Evolutionary conservation across 2,888 invertebrate genomes (phyloP), one percentile per base, ranked within the genome.

Genomic region (Galerucella pusilla): DNA sequence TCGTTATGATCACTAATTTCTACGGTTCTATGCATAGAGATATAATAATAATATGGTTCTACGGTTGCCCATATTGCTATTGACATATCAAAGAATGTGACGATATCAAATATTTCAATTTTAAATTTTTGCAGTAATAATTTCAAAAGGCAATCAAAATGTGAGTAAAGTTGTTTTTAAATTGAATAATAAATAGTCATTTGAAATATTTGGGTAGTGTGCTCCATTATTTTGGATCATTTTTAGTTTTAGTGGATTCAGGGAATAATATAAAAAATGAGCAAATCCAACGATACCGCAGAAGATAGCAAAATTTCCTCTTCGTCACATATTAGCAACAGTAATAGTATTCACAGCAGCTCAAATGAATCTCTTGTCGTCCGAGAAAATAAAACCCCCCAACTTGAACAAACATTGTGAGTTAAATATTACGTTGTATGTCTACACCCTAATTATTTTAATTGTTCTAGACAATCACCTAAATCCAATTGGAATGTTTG

Each of bases 221-320:
- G 5, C 16, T 16, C n/a, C 59, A 63, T 35, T 46, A 54, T 52
- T 65, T 73, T 68, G 46, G 25, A 64, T 11, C n/a, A 67, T 49
- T 77, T 78, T 75, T 66, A 80, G 80, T 80, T 77, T 74, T 69
- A 80, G 80, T 80, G 76, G 42, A 74, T 68, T 64, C 68, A 73
- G 71, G 57, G 68, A 73, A 69, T 52, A 71, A 63, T 59, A 20
- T 16, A 72, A 57, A 72, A 67, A 66, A 72, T 72, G 78, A 75
- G 77, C 46, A 73, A 75, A 49, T 54, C 73, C 35, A 67, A 68
- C 54, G 67, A 71, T 20, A 76, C 67, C 28, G 49, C 66, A 1
- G 74, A 74, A 46, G 75, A 46, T 20, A 46, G 16, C 11, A 65
- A 65, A 65, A 25, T 70, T 63, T 68, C 69, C 20, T 61, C 42